A percentile compares a stretch with the other conserved stretches of the same genome.
These are phyloP conservation scores for Gymnodraco acuticeps DNA, from an alignment of 2,797 vertebrate species.

Conservation along the genomic window DNA sequence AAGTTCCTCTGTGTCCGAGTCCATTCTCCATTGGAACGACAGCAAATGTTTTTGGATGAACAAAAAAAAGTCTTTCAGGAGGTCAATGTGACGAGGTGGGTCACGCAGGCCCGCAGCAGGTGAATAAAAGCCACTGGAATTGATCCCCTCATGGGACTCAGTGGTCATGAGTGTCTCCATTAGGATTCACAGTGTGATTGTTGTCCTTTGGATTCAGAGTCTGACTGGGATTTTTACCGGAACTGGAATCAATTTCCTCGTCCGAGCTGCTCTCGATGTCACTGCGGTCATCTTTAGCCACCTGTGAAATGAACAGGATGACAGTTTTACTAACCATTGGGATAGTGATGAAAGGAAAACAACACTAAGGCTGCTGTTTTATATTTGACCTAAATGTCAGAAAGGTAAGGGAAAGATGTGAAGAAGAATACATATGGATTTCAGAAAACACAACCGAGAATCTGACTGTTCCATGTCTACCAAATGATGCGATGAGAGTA, in stretches of 20 bases:
- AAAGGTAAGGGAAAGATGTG: no score
- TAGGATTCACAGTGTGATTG: conserved; percentile 85
- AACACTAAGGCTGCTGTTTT: background rate
- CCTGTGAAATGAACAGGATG: conserved; percentile 77
- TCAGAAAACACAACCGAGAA: no score
- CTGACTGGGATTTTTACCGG: conserved; percentile 62
- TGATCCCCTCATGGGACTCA: conserved; percentile 38
- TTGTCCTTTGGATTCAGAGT: conserved; percentile 80
- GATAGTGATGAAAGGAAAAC: background rate
- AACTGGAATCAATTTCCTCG: conserved; percentile 85
- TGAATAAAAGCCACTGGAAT: conserved; percentile 30
- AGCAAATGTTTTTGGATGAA: background rate
- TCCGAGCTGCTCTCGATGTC: conserved; percentile 98
- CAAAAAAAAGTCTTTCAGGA: conserved; percentile 19
- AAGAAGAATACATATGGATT: no score
- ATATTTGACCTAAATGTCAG: no score
- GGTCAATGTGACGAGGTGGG: conserved; percentile 33
- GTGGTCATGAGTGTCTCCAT: conserved; percentile 65
- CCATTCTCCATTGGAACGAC: conserved; percentile 15
- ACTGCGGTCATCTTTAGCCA: conserved; percentile 95
- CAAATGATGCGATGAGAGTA: background rate
- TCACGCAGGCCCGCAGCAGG: conserved; percentile 35
- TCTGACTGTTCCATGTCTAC: no score
- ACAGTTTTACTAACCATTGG: background rate
- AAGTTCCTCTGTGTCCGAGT: conserved; percentile 30